Percentiles rank a stretch among this genome's conserved stretches.
Conservation (phyloP, 2,888 invertebrate species). For the Eledona agricola region DNA sequence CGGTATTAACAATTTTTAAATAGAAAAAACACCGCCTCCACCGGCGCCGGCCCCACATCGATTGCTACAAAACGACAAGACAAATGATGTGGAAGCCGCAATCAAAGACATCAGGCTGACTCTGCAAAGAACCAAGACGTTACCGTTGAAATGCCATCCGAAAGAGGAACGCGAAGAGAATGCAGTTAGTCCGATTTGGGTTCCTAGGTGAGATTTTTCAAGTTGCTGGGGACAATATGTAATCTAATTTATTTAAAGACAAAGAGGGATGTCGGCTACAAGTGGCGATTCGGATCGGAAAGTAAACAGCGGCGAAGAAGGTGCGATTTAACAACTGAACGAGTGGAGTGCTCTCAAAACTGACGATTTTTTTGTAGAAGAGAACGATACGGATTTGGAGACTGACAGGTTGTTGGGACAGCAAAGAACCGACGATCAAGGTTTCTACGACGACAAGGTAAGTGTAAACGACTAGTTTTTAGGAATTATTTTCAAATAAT, state of each 20-base stretch:
- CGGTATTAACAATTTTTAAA: conserved; percentile 31
- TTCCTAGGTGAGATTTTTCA: conserved; percentile 69
- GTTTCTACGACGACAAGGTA: conserved; percentile 90
- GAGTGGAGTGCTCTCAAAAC: conserved; percentile 17
- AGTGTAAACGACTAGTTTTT: conserved; percentile 39
- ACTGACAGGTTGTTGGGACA: conserved; percentile 96
- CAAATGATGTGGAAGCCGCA: conserved; percentile 68
- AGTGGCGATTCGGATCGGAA: conserved; percentile 73
- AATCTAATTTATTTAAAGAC: conserved; percentile 58
- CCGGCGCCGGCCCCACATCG: conserved; percentile 81
- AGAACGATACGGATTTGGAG: conserved; percentile 96
- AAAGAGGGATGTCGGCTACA: conserved; percentile 65
- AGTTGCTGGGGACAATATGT: conserved; percentile 1
- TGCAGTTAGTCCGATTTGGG: conserved; percentile 73
- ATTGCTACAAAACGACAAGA: conserved; percentile 59
- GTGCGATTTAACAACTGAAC: conserved; percentile 44
- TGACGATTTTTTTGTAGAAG: conserved; percentile 68
- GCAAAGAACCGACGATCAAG: conserved; percentile 92
- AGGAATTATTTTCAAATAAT: conserved; percentile 2
- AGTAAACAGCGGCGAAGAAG: conserved; percentile 73
- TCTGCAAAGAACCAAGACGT: conserved; percentile 75
- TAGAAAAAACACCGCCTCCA: conserved; percentile 74
- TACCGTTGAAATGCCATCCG: conserved; percentile 65
- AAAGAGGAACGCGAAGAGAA: conserved; percentile 63
- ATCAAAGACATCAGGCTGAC: conserved; percentile 86